Conservation (phyloP, 2,113 vertebrate genomes). For the Craseonycteris thonglongyai region DNA sequence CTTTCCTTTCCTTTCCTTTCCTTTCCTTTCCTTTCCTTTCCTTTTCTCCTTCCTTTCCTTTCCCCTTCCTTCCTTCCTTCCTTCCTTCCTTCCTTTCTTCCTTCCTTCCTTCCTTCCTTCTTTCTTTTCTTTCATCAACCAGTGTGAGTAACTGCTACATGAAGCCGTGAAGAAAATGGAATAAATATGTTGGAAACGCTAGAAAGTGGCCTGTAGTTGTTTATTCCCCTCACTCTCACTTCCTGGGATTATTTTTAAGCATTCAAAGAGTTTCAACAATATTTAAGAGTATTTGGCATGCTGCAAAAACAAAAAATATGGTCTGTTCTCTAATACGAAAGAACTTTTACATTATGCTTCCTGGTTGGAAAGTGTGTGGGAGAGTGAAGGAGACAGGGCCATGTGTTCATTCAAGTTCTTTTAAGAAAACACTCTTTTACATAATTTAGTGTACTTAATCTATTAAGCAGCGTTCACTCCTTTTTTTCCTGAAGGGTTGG, state of each 20-base stretch:
- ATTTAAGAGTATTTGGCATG: slow-evolving; percentile 29
- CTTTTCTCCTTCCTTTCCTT: too few relatives aligned
- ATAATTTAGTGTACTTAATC: neutral
- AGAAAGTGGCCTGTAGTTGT: slow-evolving; percentile 29
- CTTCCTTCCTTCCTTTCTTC: too few relatives aligned
- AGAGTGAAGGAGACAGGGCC: neutral
- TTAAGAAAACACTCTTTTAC: neutral
- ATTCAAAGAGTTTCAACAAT: slow-evolving; percentile 31
- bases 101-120: too few relatives aligned
- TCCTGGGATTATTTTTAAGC: slow-evolving; percentile 56
- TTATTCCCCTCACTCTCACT: slow-evolving; percentile 19
- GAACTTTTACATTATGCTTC: neutral
- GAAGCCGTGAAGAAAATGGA: slow-evolving; percentile 56
- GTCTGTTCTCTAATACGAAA: slow-evolving; percentile 31
- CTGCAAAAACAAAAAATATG: neutral
- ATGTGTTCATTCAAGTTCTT: neutral
- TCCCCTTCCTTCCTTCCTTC: too few relatives aligned
- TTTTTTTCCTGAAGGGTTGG: neutral
- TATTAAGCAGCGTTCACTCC: neutral
- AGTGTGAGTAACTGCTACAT: slow-evolving; percentile 45
- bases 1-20: too few relatives aligned
- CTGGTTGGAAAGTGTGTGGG: neutral
- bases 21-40: too few relatives aligned
- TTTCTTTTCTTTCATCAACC: slow-evolving; percentile 16
- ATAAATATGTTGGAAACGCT: slow-evolving; percentile 58